Percentiles rank a stretch among this genome's conserved stretches.
phyloP scores from a whole-genome alignment of 2,797 vertebrate genomes.

The Sebastolobus altivelis region DNA sequence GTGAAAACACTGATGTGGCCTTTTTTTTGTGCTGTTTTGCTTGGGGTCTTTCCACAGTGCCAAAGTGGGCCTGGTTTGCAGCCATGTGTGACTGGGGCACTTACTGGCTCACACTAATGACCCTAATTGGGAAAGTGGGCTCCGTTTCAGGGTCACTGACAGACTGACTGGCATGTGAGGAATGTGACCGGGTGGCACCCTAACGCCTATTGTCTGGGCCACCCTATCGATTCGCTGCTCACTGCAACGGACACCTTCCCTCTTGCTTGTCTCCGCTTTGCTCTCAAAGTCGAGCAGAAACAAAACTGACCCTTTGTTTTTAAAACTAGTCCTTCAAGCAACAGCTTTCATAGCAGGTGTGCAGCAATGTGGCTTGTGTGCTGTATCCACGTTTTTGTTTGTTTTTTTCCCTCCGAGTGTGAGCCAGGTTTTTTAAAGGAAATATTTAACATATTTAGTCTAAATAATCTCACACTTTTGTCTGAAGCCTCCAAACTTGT shows the following conservation, averaged over 20 bases:
- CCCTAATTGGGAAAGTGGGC: conserved; percentile 86
- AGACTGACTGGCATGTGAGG: conserved; percentile 81
- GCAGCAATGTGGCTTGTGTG: background rate
- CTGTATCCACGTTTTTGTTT: background rate
- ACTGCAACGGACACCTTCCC: conserved; percentile 60
- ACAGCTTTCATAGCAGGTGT: background rate
- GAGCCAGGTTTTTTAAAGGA: background rate
- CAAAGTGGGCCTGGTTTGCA: conserved; percentile 77
- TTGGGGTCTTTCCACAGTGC: conserved; percentile 70
- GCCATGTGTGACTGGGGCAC: conserved; percentile 82
- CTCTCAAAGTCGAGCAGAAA: conserved; percentile 31
- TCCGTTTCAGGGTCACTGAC: conserved; percentile 81
- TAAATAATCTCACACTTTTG: conserved; percentile 25
- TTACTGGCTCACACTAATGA: conserved; percentile 81
- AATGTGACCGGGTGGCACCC: conserved; percentile 78
- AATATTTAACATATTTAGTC: conserved; percentile 7
- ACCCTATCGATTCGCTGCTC: conserved; percentile 65
- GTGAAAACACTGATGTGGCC: conserved; percentile 53
- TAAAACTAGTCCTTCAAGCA: conserved; percentile 1
- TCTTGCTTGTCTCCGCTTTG: conserved; percentile 23
- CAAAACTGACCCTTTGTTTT: conserved; percentile 14
- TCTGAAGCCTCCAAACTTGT: conserved; percentile 39
- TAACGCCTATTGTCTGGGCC: conserved; percentile 64
- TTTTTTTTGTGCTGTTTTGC: conserved; percentile 63
- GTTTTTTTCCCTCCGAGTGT: background rate